These are phyloP conservation scores for Spilogale gracilis DNA, from an alignment of 2,113 vertebrate species.

Conservation along the genomic window DNA sequence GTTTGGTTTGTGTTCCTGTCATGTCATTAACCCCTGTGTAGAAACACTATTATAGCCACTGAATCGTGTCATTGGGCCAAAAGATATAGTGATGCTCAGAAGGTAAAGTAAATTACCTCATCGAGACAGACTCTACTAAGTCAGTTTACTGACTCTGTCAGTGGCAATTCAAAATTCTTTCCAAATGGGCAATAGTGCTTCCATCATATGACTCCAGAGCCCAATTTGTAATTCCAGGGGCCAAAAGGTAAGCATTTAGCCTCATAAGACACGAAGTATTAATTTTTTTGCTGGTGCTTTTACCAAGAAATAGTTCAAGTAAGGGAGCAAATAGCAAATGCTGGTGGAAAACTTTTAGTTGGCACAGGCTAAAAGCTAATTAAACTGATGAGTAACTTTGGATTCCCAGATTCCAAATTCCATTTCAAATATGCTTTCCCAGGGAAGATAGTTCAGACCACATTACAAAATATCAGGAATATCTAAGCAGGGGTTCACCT, in stretches of 20 bases:
- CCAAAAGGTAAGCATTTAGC: background rate
- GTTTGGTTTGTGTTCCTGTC: background rate
- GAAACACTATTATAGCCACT: background rate
- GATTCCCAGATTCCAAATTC: background rate
- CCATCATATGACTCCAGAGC: background rate
- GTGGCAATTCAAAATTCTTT: background rate
- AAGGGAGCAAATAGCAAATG: background rate
- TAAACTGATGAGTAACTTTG: conserved; percentile 24
- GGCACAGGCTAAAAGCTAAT: conserved; percentile 35
- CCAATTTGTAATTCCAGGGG: background rate
- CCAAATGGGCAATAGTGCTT: background rate
- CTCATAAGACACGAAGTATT: conserved; percentile 26
- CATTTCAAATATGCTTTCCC: background rate
- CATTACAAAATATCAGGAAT: background rate
- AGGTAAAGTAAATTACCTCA: background rate
- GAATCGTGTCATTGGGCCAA: background rate
- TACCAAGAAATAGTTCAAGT: conserved; percentile 21
- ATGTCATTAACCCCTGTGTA: background rate
- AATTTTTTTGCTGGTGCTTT: background rate
- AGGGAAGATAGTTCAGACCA: background rate
- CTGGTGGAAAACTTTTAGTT: conserved; percentile 50
- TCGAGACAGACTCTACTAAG: background rate
- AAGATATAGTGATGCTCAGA: too few species aligned
- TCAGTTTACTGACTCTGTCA: background rate
- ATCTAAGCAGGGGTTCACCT: background rate